Evolutionary conservation across 2,797 vertebrate genomes (phyloP).

Genomic region (Euthynnus affinis): DNA sequence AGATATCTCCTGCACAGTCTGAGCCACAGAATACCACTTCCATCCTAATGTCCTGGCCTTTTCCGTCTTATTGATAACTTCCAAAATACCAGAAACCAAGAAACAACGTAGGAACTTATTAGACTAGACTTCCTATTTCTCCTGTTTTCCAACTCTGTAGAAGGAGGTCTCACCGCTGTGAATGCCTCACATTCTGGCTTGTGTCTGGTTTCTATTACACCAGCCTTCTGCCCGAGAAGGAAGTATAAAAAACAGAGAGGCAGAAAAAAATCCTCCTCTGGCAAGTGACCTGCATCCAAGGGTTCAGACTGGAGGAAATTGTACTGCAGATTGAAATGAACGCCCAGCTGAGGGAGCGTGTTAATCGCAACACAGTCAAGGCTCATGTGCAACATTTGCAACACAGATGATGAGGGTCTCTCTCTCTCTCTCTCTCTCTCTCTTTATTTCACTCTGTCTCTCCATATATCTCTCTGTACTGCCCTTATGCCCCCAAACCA

Average conservation of each 20-base stretch:
- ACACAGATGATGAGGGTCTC: slow-evolving; percentile 68
- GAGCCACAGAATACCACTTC: slow-evolving; percentile 53
- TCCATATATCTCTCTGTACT: slow-evolving; percentile 29
- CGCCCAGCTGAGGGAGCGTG: slow-evolving; percentile 71
- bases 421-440: slow-evolving; percentile 57
- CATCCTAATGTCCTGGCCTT: slow-evolving; percentile 61
- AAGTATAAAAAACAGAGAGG: slow-evolving; percentile 72
- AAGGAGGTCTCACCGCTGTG: slow-evolving; percentile 67
- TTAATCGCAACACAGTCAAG: slow-evolving; percentile 67
- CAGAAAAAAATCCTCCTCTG: slow-evolving; percentile 71
- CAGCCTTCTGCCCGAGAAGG: slow-evolving; percentile 82
- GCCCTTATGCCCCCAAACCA: slow-evolving; percentile 12
- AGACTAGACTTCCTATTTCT: slow-evolving; percentile 50
- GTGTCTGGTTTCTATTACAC: slow-evolving; percentile 83
- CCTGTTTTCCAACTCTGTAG: slow-evolving; percentile 60
- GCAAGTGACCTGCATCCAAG: slow-evolving; percentile 78
- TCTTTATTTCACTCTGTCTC: slow-evolving; percentile 6
- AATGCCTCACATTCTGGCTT: slow-evolving; percentile 81
- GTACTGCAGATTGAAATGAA: slow-evolving; percentile 74
- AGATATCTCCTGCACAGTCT: slow-evolving; percentile 52
- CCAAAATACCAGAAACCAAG: slow-evolving; percentile 32
- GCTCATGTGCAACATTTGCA: slow-evolving; percentile 74
- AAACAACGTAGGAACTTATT: slow-evolving; percentile 25
- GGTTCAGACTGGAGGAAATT: slow-evolving; percentile 80
- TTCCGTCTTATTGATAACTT: slow-evolving; percentile 42